phyloP scores from a whole-genome alignment of 2,888 invertebrate species.

The Neoascia interrupta region DNA sequence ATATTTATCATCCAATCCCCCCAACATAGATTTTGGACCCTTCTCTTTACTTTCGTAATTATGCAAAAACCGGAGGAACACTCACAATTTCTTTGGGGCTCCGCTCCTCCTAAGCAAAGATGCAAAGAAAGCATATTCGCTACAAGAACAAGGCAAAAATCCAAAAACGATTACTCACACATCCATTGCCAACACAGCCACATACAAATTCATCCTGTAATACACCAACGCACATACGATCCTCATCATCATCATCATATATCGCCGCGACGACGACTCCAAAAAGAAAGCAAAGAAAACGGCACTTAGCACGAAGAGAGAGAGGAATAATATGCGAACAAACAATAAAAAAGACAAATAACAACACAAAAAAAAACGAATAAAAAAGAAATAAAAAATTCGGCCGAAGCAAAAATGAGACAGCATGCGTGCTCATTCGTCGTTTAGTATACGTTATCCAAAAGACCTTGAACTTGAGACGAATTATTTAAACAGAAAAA shows the following conservation, averaged over 20 bases:
- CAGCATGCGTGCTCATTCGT: slow-evolving; percentile 60
- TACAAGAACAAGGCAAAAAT: not conserved
- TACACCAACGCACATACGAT: slow-evolving; percentile 22
- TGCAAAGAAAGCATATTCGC: slow-evolving; percentile 35
- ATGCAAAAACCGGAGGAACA: slow-evolving; percentile 25
- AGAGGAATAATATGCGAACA: slow-evolving; percentile 25
- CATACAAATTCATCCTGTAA: too few species aligned
- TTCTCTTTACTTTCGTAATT: slow-evolving; percentile 26
- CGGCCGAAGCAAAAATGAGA: slow-evolving; percentile 44
- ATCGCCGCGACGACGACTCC: slow-evolving; percentile 19
- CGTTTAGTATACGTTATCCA: slow-evolving; percentile 76
- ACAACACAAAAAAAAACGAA: slow-evolving; percentile 9
- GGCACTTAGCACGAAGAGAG: slow-evolving; percentile 53
- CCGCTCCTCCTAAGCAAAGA: not conserved
- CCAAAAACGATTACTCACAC: slow-evolving; percentile 8
- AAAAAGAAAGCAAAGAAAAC: slow-evolving; percentile 63
- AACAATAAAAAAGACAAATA: slow-evolving; percentile 32
- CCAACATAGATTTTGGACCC: not conserved
- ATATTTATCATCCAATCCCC: slow-evolving; percentile 9
- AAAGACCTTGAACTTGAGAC: slow-evolving; percentile 81
- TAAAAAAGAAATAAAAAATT: slow-evolving; percentile 44
- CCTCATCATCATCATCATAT: slow-evolving; percentile 23
- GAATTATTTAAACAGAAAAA: slow-evolving; percentile 78
- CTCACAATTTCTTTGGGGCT: slow-evolving; percentile 7
- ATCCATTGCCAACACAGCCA: slow-evolving; percentile 10